Base-by-base conservation (phyloP, 2,888 invertebrate genomes). In the Tinea pellionella region DNA sequence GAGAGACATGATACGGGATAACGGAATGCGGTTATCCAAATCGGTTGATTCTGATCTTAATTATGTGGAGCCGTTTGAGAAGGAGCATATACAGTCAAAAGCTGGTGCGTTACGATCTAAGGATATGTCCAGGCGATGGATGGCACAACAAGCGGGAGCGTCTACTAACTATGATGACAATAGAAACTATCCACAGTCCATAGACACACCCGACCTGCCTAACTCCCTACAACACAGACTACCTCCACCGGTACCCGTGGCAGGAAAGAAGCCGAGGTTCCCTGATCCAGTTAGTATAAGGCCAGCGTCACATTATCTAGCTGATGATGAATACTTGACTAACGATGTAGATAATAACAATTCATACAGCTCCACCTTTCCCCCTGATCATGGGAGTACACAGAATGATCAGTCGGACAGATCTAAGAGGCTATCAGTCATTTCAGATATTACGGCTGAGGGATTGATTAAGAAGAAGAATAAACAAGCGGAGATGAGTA, bases 31-130 rank as follows among this genome's bases (percentile, higher is more conserved):
- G 65, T 65, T 84, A 16, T 86, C 82, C 63, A 87, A 87, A 66
- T 87, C 87, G 61, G 87, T 87, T 12, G 87, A 87, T 56, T 87
- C 87, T 0, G 87, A 87, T 68, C 69, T 87, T 60, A 78, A 87
- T 66, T 87, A 87, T 70, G 86, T 87, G 42, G 87, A 87, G 63
- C 87, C 87, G 18, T 87, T 87, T 72, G 86, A 87, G 63, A 86
- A 87, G 62, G 87, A 87, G 65, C 78, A 78, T 24, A 87, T 87
- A 42, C 85, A 87, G 63, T 87, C 87, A 0, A 85, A 80, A 73
- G 77, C 82, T 15, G 83, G 80, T 75, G 87, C 87, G n/a, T 63
- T 86, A 19, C 73, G 83, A 62, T 77, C 82, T 15, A 79, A 81
- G 65, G 81, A 86, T 63, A 68, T 77, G 29, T 87, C 87, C 0